Evolutionary conservation across 2,888 invertebrate species (phyloP), one percentile per base, ranked within the genome.

Genomic region (Hydroisotoma schaefferi): DNA sequence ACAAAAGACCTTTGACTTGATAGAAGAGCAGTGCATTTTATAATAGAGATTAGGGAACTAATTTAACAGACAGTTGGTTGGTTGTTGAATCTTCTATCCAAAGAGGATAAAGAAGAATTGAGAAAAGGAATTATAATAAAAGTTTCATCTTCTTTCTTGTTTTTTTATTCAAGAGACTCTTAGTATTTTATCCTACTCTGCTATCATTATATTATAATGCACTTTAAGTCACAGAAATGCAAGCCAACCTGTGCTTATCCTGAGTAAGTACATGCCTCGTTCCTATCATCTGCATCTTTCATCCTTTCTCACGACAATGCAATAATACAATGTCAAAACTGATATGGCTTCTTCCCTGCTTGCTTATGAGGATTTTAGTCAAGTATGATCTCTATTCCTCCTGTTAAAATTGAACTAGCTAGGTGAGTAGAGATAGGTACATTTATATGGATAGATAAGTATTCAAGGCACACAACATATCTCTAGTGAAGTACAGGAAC

Each of bases 1-100:
- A 46, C 46, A 46, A 12, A 10, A 23, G 25, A 46, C 46, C 46
- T 46, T 46, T 46, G 46, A 46, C 46, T 46, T 23, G 40, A 40
- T 5, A 40, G 40, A 40, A 10, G 40, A 40, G 40, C 40, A n/a
- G n/a, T 40, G 40, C 15, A 40, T 8, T 18, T 40, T 40, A 40
- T 15, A 18, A 6, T 15, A 33, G 8, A 33, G 33, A 6, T 6
- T 33, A 33, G 6, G 33, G 33, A 33, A 33, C 15, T n/a, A n/a
- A 33, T 33, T 33, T 10, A 10, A 33, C 15, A 33, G 33, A 10
- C 15, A 33, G 33, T 6, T 33, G 33, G 33, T 10, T 10, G 33
- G 15, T 33, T 6, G 33, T 33, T 10, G 15, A n/a, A n/a, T n/a
- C n/a, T n/a, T n/a, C n/a, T n/a, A n/a, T n/a, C 8, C 20, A 40